These are phyloP conservation scores for Cirrhinus molitorella DNA, from an alignment of 2,797 vertebrate genomes.

Conservation along the genomic window DNA sequence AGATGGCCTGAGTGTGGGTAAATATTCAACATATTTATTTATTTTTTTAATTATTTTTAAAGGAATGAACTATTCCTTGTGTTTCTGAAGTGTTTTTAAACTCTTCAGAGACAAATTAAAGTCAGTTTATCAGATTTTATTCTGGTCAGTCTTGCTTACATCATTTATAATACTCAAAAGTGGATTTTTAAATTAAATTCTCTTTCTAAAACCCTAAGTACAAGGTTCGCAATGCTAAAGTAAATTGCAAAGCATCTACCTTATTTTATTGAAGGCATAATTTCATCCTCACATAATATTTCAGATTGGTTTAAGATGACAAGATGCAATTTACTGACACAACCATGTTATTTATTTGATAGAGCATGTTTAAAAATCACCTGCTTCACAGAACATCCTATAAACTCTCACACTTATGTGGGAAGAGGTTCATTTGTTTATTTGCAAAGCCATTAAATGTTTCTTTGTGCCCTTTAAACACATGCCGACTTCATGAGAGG, in stretches of 20 bases:
- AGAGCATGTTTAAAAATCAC: neutral
- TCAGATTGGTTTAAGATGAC: neutral
- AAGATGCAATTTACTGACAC: neutral
- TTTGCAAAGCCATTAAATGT: neutral
- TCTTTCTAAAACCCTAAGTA: neutral
- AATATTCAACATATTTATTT: neutral
- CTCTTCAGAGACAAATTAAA: neutral
- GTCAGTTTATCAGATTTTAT: neutral
- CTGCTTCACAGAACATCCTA: neutral
- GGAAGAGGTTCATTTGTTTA: neutral
- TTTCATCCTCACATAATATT: neutral
- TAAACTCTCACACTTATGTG: neutral
- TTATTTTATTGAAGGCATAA: neutral
- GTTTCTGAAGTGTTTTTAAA: neutral
- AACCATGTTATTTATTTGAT: neutral
- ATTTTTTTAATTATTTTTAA: neutral
- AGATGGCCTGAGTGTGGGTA: neutral
- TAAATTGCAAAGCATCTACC: neutral
- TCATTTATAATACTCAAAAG: neutral
- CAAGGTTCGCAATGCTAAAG: neutral
- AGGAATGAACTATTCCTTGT: neutral
- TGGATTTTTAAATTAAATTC: neutral
- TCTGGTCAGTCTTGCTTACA: neutral
- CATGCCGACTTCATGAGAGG: neutral
- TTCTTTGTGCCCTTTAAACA: conserved; percentile 10